Conservation (phyloP, 35 echinoderm and acorn worm genomes). For the Patiria miniata region DNA sequence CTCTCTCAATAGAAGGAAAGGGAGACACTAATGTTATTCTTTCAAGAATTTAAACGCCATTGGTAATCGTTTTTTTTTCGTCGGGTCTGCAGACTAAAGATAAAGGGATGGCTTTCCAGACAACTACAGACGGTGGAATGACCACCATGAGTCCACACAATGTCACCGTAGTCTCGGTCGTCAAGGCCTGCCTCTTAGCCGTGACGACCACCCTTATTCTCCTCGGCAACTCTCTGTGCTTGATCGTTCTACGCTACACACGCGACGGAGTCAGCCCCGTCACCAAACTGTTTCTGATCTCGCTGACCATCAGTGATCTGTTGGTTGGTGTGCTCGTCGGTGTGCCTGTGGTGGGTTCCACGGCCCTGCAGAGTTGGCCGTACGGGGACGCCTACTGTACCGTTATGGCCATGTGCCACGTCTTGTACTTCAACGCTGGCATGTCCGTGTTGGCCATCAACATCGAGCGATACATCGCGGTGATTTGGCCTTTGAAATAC, state of each 20-base stretch:
- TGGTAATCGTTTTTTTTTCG: no score
- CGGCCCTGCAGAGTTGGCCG: conserved; percentile 8
- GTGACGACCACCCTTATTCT: neutral
- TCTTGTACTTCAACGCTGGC: conserved; percentile 3
- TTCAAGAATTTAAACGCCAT: no score
- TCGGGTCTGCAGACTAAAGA: no score
- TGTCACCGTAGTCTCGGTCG: neutral
- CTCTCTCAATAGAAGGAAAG: no score
- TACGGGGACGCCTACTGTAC: neutral
- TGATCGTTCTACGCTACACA: neutral
- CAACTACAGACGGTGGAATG: no score
- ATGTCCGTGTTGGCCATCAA: neutral
- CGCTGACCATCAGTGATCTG: conserved; percentile 8
- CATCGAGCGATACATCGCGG: conserved; percentile 14
- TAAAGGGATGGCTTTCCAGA: no score
- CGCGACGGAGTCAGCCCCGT: neutral
- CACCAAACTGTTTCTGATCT: neutral
- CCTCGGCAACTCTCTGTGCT: neutral
- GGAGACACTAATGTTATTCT: no score
- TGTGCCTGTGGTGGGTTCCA: neutral
- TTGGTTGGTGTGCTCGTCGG: neutral
- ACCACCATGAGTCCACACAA: neutral
- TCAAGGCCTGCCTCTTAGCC: neutral
- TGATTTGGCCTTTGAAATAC: neutral
- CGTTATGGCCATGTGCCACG: conserved; percentile 8